Evolutionary conservation across 2,113 vertebrate genomes (phyloP), one percentile per base, ranked within the genome.

Genomic region (Sphaerodactylus townsendi): DNA sequence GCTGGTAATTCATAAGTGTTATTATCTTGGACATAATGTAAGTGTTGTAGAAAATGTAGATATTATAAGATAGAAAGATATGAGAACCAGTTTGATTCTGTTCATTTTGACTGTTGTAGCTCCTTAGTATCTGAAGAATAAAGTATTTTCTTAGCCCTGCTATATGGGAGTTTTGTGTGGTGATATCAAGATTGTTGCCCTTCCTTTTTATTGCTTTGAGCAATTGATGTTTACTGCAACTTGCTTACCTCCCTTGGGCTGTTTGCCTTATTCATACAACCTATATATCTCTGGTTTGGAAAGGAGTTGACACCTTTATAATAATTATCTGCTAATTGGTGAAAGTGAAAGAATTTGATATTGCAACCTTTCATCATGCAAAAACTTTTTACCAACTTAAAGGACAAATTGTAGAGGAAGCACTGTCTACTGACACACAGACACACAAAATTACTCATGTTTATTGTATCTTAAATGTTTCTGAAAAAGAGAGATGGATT

Each of bases 281-380:
- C 2, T 89, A 92, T 48, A 86, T 65, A 83, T 84, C 77, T 37
- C 70, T 91, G n/a, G 81, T n/a, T 72, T 85, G 88, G 83, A 78
- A 90, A 48, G 17, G 82, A 92, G 85, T 82, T 90, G 87, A 85
- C 88, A 88, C 35, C 2, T 50, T 68, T 92, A 79, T 93, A 81
- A 28, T 89, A 92, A 90, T 86, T 89, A 91, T 90, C 89, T 93
- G 86, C 89, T 91, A 87, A 39, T 83, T 89, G 79, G 82, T 82
- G 85, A 91, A 79, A 89, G 77, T 92, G 82, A 70, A 89, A 87
- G 75, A 53, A 50, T 81, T 37, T 50, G 78, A 76, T 82, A 71
- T 87, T 92, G 13, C 71, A 82, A 72, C n/a, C 66, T 74, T 91
- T 88, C 66, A 77, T 92, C 79, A 90, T 88, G 85, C 78, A 74